phyloP scores from a whole-genome alignment of 64 coral and sea anemone genomes.

The Montipora cactus region DNA sequence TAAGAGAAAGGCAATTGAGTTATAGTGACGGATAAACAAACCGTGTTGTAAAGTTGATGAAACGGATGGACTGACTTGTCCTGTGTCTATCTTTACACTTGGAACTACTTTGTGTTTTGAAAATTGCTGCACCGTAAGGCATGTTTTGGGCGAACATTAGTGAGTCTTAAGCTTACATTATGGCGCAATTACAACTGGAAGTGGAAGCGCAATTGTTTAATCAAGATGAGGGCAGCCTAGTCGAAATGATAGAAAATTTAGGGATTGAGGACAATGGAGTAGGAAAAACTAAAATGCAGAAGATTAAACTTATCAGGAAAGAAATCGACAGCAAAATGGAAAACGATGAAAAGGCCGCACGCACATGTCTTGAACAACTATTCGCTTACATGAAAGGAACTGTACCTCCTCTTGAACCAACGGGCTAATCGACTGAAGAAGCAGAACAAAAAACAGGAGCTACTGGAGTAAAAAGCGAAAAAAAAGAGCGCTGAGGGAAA shows the following conservation, averaged over 20 bases:
- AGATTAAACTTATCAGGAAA: constrained; percentile 24
- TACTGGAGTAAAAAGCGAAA: no score
- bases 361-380: not conserved
- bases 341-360: not conserved
- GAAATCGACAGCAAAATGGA: constrained; percentile 8
- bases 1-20: not conserved
- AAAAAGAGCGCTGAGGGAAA: no score
- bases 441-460: no score
- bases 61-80: not conserved
- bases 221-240: constrained; percentile 5
- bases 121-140: not conserved
- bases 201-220: not conserved
- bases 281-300: constrained; percentile 5
- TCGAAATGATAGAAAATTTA: constrained; percentile 36
- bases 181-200: not conserved
- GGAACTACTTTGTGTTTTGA: not conserved
- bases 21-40: not conserved
- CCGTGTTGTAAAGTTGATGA: not conserved
- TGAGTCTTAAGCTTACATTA: not conserved
- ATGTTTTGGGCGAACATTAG: not conserved
- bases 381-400: no score
- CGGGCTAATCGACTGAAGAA: no score
- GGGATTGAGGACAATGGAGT: not conserved
- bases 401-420: no score
- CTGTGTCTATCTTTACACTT: not conserved